Percentiles rank a stretch among this genome's conserved stretches.
Evolutionary conservation across 1,140 invertebrate species (phyloP).

Genomic region (Leptonema lineaticorne): DNA sequence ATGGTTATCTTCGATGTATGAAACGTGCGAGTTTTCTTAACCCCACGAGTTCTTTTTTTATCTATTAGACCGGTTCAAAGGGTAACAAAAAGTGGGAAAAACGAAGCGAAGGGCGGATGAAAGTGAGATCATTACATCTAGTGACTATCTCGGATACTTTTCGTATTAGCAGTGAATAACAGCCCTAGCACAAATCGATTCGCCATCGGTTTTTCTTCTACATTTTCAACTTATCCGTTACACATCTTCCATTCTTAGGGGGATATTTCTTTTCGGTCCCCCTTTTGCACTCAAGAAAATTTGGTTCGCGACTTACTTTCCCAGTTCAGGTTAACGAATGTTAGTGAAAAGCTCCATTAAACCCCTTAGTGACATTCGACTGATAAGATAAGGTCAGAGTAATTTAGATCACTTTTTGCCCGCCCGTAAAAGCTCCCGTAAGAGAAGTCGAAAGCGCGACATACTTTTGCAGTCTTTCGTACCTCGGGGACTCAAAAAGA

Average conservation of each 20-base stretch:
- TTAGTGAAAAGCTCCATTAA: constrained; percentile 41
- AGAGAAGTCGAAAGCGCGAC: constrained; percentile 7
- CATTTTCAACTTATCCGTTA: constrained; percentile 3
- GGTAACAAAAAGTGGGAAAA: constrained; percentile 8
- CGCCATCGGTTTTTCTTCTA: constrained; percentile 4
- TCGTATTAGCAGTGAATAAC: constrained; percentile 32
- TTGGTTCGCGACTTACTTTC: constrained; percentile 20
- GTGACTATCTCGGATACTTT: constrained; percentile 10
- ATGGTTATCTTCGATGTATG: background rate
- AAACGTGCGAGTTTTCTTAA: background rate
- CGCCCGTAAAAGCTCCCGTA: constrained; percentile 32
- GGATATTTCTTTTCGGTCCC: background rate
- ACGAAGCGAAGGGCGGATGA: too few relatives aligned
- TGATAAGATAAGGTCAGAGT: constrained; percentile 42
- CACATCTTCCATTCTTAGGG: background rate
- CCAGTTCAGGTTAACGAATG: constrained; percentile 40
- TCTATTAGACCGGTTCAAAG: constrained; percentile 1
- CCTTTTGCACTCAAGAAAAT: constrained; percentile 23
- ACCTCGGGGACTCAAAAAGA: constrained; percentile 36
- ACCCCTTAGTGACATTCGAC: constrained; percentile 39
- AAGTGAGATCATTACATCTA: constrained; percentile 15
- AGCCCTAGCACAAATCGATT: constrained; percentile 32
- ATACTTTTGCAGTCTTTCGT: background rate
- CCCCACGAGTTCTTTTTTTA: background rate
- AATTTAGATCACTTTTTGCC: constrained; percentile 42